These are phyloP conservation scores for Drosophila testacea DNA, from an alignment of 2,888 invertebrate species.

Conservation along the genomic window DNA sequence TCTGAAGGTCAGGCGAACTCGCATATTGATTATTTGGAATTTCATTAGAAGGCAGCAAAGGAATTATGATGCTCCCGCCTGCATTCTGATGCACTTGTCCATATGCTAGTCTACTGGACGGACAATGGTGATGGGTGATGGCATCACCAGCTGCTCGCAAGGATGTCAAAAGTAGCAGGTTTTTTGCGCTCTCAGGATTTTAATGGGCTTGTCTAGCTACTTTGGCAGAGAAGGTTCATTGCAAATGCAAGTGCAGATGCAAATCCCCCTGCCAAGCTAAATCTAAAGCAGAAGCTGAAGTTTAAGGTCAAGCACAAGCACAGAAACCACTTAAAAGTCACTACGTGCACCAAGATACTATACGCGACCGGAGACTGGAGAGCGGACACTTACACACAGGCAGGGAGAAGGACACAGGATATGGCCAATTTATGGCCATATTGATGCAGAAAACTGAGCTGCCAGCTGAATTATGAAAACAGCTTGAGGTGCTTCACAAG, in stretches of 20 bases:
- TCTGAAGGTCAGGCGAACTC: conserved; percentile 36
- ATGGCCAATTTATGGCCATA: conserved; percentile 64
- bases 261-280: conserved; percentile 36
- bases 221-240: conserved; percentile 7
- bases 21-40: conserved; percentile 63
- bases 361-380: conserved; percentile 31
- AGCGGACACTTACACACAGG: neutral
- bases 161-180: conserved; percentile 43
- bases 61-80: conserved; percentile 45
- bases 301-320: conserved; percentile 71
- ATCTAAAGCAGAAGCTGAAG: conserved; percentile 47
- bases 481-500: conserved; percentile 23
- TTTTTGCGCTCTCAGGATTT: conserved; percentile 39
- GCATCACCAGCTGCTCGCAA: conserved; percentile 47
- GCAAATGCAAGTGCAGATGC: conserved; percentile 40
- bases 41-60: conserved; percentile 57
- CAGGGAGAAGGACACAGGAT: conserved; percentile 3
- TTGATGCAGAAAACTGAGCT: conserved; percentile 64
- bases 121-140: conserved; percentile 30
- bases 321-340: conserved; percentile 70
- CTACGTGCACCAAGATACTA: conserved; percentile 37
- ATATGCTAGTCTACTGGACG: conserved; percentile 52
- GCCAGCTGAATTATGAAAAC: conserved; percentile 69
- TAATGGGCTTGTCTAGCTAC: conserved; percentile 49
- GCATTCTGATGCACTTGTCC: conserved; percentile 68